Conservation (phyloP, 2,888 invertebrate species). For the Operophtera brumata region DNA sequence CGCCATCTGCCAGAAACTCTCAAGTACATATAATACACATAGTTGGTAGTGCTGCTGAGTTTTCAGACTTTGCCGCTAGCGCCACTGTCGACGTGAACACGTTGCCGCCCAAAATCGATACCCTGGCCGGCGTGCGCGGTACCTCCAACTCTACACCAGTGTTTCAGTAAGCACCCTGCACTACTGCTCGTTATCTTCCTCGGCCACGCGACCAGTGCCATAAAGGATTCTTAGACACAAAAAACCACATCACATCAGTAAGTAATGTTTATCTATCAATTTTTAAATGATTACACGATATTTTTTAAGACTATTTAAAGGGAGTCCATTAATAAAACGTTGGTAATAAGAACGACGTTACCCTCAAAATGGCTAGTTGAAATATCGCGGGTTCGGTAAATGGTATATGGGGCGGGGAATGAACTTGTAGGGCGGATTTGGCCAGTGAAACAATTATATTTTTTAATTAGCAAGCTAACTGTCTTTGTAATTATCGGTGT, state of each 20-base stretch:
- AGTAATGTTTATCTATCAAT: conserved; percentile 42
- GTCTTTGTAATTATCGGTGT: not conserved
- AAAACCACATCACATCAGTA: conserved; percentile 52
- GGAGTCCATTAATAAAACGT: conserved; percentile 16
- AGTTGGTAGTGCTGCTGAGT: conserved; percentile 33
- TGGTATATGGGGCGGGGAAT: conserved; percentile 62
- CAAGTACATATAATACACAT: conserved; percentile 16
- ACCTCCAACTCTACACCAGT: conserved; percentile 65
- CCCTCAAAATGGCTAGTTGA: conserved; percentile 28
- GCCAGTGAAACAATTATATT: conserved; percentile 25
- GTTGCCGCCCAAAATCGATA: conserved; percentile 79
- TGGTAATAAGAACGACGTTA: not conserved
- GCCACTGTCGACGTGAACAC: conserved; percentile 39
- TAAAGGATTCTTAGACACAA: conserved; percentile 48
- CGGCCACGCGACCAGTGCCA: conserved; percentile 64
- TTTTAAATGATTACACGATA: not conserved
- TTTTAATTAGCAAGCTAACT: conserved; percentile 5
- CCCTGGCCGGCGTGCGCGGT: conserved; percentile 62
- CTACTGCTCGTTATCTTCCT: conserved; percentile 59
- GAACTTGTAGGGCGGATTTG: conserved; percentile 47
- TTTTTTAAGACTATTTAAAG: not conserved
- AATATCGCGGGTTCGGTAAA: conserved; percentile 50
- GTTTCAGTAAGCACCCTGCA: conserved; percentile 61
- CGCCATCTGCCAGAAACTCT: conserved; percentile 53
- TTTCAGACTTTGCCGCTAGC: conserved; percentile 40